Evolutionary conservation across 92 coral and sea anemone species (phyloP).

Genomic region (Parazoanthus swiftii): DNA sequence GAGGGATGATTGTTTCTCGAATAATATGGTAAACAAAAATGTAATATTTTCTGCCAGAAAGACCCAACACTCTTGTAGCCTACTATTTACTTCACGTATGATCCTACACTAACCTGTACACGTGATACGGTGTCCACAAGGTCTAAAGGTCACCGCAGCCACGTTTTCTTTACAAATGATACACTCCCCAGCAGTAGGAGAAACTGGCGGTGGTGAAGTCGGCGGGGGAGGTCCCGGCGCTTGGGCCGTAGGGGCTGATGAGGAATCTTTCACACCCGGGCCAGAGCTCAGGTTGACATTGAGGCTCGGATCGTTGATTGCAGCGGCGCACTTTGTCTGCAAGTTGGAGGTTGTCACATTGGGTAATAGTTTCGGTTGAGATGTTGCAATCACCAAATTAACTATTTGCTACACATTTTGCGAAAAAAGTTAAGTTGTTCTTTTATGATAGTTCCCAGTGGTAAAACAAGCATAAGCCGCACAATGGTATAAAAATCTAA

Average conservation of each 20-base stretch:
- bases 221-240: conserved; percentile 31
- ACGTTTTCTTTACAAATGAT: conserved; percentile 56
- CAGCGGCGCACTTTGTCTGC: conserved; percentile 11
- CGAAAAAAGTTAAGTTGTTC: too few relatives aligned
- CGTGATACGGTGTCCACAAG: conserved; percentile 73
- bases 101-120: neutral
- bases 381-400: neutral
- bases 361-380: neutral
- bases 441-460: too few relatives aligned
- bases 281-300: conserved; percentile 23
- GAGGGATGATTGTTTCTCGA: too few relatives aligned
- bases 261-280: neutral
- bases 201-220: neutral
- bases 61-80: too few relatives aligned
- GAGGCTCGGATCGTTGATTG: conserved; percentile 24
- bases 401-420: neutral
- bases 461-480: too few relatives aligned
- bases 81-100: too few relatives aligned
- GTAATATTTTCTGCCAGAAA: too few relatives aligned
- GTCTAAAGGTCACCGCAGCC: conserved; percentile 61
- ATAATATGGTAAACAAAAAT: too few relatives aligned
- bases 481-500: too few relatives aligned
- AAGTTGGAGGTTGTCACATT: neutral
- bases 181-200: conserved; percentile 46
- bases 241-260: neutral